phyloP scores from a whole-genome alignment of 2,888 invertebrate species.

The Cataglyphis cursor region DNA sequence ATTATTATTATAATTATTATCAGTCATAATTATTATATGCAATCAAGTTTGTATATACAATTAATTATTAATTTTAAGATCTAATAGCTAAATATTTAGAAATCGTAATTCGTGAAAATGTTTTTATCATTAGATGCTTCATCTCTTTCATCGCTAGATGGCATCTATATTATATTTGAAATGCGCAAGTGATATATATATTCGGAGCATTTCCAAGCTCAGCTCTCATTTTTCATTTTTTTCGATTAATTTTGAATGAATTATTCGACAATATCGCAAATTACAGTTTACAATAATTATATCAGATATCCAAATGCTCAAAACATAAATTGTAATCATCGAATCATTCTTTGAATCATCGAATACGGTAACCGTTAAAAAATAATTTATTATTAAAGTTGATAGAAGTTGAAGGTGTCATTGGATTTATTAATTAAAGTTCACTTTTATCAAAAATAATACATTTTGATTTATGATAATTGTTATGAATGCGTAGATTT shows the following conservation, averaged over 20 bases:
- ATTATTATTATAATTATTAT: no score
- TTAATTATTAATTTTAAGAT: background rate
- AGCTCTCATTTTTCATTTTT: background rate
- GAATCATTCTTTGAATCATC: background rate
- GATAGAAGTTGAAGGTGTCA: background rate
- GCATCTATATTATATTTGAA: slow-evolving; percentile 15
- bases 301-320: background rate
- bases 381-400: background rate
- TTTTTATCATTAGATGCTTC: background rate
- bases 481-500: background rate
- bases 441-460: background rate
- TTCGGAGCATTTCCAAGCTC: background rate
- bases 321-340: background rate
- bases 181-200: background rate
- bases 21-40: no score
- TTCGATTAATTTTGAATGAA: background rate
- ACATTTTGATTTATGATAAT: background rate
- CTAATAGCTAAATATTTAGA: background rate
- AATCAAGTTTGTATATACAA: background rate
- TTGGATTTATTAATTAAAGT: background rate
- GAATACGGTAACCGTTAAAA: background rate
- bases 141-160: background rate
- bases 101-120: background rate
- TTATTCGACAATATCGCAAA: background rate
- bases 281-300: background rate